Base-by-base conservation (phyloP, 2,888 invertebrate species). In the Hirtodrosophila alboralis region DNA sequence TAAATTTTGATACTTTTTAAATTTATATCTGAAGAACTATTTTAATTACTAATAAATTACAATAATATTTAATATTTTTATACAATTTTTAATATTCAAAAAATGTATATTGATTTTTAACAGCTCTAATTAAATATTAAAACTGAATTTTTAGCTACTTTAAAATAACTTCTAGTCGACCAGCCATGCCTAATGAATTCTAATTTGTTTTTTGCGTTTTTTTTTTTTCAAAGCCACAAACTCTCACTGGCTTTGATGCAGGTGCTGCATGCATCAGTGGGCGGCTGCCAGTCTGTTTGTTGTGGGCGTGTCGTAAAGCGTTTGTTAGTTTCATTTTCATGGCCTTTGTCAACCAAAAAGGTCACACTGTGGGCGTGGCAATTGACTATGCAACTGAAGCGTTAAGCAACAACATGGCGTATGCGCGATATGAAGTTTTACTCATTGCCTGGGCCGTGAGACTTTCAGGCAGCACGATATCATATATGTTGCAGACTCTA, bases 381-480 rank as follows among this genome's bases (percentile, higher is more conserved):
- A 4, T n/a, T n/a, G 33, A 41, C 62, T 12, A n/a, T 27, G 40
- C 31, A 30, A 43, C 8, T 53, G 62, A 62, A 41, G 62, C 62
- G 73, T 70, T 45, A 69, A 67, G 36, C 43, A 43, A 26, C 54
- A 61, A 67, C 73, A 61, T 40, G 51, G 30, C 67, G 73, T 47
- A 70, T 67, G 18, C 56, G 67, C 49, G 38, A 62, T 62, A 53
- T 43, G 21, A 44, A 53, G 44, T 36, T 54, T 48, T 18, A 1
- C 16, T 8, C 40, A 31, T 40, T 5, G 23, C 14, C 31, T 1
- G 4, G 21, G 23, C 49, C 8, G 3, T 41, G 26, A 38, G 14
- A 16, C n/a, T n/a, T n/a, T n/a, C 14, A 8, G n/a, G 30, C 21
- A 5, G 23, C 23, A 6, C 8, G 6, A 23, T 37, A 31, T 40